Evolutionary conservation across 2,797 vertebrate species (phyloP).

Genomic region (Enteromius thamalakanensis): DNA sequence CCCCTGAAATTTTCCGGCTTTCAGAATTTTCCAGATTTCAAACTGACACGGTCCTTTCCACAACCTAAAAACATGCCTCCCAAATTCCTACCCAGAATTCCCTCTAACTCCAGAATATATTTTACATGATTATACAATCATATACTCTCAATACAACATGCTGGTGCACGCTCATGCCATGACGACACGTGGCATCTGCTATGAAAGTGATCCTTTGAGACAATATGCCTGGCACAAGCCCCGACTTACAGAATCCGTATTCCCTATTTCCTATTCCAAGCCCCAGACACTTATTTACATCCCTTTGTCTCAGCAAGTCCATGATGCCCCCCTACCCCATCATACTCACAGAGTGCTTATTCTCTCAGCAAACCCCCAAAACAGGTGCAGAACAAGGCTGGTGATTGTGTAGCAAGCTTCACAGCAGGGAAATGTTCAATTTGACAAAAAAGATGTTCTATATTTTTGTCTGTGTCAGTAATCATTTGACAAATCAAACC

Average conservation of each 20-base stretch:
- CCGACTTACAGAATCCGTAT: slow-evolving; percentile 4
- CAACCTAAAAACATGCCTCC: not conserved
- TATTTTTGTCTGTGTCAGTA: slow-evolving; percentile 13
- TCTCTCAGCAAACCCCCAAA: slow-evolving; percentile 18
- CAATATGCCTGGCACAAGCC: slow-evolving; percentile 16
- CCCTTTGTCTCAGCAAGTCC: slow-evolving; percentile 59
- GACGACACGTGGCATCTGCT: slow-evolving; percentile 45
- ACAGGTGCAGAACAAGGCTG: slow-evolving; percentile 11
- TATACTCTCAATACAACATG: slow-evolving; percentile 43
- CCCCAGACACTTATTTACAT: slow-evolving; percentile 55
- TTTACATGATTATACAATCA: slow-evolving; percentile 2
- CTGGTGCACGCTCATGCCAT: slow-evolving; percentile 33
- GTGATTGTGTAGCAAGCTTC: slow-evolving; percentile 15
- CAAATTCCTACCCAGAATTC: not conserved
- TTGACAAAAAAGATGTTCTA: slow-evolving; percentile 1
- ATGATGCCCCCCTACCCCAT: slow-evolving; percentile 30
- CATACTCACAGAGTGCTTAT: slow-evolving; percentile 15
- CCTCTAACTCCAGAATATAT: not conserved
- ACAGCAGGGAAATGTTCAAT: slow-evolving; percentile 27
- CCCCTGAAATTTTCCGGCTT: not conserved
- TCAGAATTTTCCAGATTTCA: not conserved
- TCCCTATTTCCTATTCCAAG: slow-evolving; percentile 21
- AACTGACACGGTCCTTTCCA: not conserved
- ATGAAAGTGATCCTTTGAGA: slow-evolving; percentile 48
- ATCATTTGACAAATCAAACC: slow-evolving; percentile 42